Conservation (phyloP, 2,797 vertebrate species). For the Threskiornis aethiopicus region DNA sequence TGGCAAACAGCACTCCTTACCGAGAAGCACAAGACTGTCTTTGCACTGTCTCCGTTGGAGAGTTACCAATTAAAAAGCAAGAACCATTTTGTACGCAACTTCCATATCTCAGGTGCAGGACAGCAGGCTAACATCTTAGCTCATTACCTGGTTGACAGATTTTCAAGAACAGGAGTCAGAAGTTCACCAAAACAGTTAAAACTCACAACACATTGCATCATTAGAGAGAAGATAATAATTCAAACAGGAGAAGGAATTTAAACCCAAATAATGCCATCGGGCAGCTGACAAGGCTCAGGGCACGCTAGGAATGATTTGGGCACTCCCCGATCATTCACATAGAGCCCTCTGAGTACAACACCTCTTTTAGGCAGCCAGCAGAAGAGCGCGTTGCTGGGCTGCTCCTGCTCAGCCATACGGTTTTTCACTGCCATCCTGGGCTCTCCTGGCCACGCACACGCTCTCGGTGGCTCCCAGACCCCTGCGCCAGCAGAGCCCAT, state of each 20-base stretch:
- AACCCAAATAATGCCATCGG: not conserved
- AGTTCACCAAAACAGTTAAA: not conserved
- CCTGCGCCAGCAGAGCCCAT: not conserved
- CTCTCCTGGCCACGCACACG: rapidly evolving
- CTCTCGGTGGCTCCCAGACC: not conserved
- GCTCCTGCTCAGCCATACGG: not conserved
- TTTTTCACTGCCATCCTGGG: not conserved
- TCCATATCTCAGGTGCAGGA: not conserved
- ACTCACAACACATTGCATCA: not conserved
- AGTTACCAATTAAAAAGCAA: not conserved
- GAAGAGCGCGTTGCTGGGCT: rapidly evolving
- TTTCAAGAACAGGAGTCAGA: not conserved
- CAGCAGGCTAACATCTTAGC: too few relatives aligned
- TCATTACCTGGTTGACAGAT: not conserved
- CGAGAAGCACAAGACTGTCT: not conserved
- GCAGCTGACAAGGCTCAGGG: not conserved
- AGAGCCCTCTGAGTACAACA: not conserved
- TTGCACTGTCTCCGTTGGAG: not conserved
- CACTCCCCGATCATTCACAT: rapidly evolving
- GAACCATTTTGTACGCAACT: too few relatives aligned
- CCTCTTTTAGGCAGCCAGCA: not conserved
- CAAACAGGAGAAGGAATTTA: not conserved
- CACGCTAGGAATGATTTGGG: too few relatives aligned
- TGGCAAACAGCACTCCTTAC: not conserved
- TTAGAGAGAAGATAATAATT: not conserved